Conservation (phyloP, 2,113 vertebrate genomes). For the Pristiophorus japonicus region DNA sequence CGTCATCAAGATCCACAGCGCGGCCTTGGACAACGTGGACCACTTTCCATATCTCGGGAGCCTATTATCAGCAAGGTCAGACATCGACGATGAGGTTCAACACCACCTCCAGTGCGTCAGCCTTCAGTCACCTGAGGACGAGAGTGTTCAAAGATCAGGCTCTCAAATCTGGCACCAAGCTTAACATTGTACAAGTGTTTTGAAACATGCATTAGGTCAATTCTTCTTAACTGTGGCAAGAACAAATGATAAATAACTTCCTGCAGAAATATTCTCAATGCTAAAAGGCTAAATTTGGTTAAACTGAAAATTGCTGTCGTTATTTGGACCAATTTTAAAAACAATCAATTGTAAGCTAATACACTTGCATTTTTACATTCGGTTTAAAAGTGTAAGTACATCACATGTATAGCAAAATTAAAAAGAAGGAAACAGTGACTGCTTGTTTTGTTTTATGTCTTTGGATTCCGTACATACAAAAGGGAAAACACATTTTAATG, state of each 20-base stretch:
- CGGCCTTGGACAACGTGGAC: no score
- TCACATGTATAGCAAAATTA: slow-evolving; percentile 17
- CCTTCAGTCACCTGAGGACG: no score
- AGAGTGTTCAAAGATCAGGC: no score
- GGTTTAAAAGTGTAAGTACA: background rate
- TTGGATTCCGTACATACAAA: slow-evolving; percentile 19
- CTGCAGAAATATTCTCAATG: background rate
- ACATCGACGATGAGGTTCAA: no score
- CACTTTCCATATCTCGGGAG: no score
- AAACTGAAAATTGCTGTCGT: background rate
- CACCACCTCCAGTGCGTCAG: no score
- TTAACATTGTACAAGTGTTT: background rate
- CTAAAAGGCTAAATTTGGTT: background rate
- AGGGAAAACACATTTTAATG: slow-evolving; percentile 18
- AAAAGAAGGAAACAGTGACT: background rate
- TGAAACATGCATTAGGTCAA: background rate
- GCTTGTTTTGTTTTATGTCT: slow-evolving; percentile 34
- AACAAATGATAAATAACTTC: background rate
- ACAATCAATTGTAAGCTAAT: background rate
- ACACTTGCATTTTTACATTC: background rate
- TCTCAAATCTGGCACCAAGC: no score
- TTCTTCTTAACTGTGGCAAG: background rate
- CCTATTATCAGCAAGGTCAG: no score
- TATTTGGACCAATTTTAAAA: slow-evolving; percentile 6
- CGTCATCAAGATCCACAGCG: no score